Base-by-base conservation (phyloP, 2,113 vertebrate genomes). In the Geococcyx californianus region DNA sequence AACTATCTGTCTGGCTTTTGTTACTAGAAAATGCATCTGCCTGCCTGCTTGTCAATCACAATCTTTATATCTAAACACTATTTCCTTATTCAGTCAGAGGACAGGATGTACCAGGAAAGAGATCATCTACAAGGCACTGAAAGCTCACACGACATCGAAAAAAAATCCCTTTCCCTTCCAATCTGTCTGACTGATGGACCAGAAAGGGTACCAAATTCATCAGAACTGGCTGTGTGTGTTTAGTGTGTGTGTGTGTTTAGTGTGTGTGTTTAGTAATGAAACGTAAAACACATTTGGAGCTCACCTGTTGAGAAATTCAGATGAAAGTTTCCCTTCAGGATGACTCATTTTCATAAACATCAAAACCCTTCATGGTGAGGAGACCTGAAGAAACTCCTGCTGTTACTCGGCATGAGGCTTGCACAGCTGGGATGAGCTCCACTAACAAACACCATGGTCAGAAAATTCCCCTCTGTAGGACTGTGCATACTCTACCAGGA, bases 291-390 rank as follows among this genome's bases (percentile, higher is more conserved):
- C 67, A 77, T 93, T 95, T 88, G 87, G 59, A 31, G 40, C 36
- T 90, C 84, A 91, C 77, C 82, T 91, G 84, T 52, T 59, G 78
- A 74, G 78, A 68, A 89, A 68, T 51, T 62, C 56, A 90, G 63
- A 77, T 47, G 23, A 56, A 88, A 38, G 11, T 51, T 88, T 84
- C 72, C 68, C n/a, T 88, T 76, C 40, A 45, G 55, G 55, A 64
- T 45, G 11, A 29, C 73, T 84, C 34, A 13, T 54, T 91, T 93
- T 68, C 70, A 72, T 31, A 78, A 82, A 75, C 33, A 60, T 8
- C 52, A 34, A 84, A 88, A 21, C 9, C 7, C 34, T 74, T 34
- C 18, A 1, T 28, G 54, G 68, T 8, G 56, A 68, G n/a, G 34
- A 59, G 18, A 56, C 45, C 18, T 68, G 56, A 59, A 90, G 56